These are phyloP conservation scores for Phacellophora camtschatica DNA, from an alignment of 30 jellyfish, hydroid and myxozoan genomes.

Conservation along the genomic window DNA sequence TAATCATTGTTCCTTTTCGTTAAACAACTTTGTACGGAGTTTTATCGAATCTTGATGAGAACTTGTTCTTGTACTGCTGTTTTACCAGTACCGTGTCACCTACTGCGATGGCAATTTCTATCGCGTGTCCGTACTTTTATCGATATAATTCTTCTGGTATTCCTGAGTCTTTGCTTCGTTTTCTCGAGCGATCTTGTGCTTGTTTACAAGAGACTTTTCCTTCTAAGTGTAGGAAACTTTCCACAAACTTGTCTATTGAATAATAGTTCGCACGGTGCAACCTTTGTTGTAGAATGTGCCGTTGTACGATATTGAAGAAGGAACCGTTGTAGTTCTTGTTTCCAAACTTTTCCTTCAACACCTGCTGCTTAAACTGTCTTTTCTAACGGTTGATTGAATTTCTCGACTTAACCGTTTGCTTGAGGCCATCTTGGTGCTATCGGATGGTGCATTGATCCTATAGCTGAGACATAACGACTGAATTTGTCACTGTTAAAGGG, in stretches of 20 bases:
- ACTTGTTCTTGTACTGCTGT: not conserved
- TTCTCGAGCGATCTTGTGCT: slow-evolving; percentile 18
- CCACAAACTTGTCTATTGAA: slow-evolving; percentile 16
- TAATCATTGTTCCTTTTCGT: slow-evolving; percentile 14
- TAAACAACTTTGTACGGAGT: not conserved
- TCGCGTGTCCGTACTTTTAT: not conserved
- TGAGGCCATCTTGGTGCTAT: slow-evolving; percentile 28
- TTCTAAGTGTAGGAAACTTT: not conserved
- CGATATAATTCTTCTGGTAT: slow-evolving; percentile 8
- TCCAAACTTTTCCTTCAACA: slow-evolving; percentile 47
- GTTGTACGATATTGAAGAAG: slow-evolving; percentile 53
- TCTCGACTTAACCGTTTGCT: slow-evolving; percentile 41
- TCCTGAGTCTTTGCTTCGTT: slow-evolving; percentile 20
- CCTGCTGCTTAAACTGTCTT: slow-evolving; percentile 23
- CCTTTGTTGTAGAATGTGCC: slow-evolving; percentile 41
- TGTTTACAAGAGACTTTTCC: not conserved
- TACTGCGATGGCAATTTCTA: not conserved
- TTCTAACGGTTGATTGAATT: slow-evolving; percentile 5
- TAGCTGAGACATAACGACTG: not conserved
- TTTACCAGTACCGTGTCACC: slow-evolving; percentile 12
- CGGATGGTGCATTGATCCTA: not conserved
- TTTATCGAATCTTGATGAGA: not conserved
- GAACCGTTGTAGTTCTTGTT: slow-evolving; percentile 41
- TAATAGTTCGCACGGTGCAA: slow-evolving; percentile 27
- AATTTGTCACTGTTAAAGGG: not conserved